Conservation (phyloP, 2,888 invertebrate species). For the Phengaris arion region DNA sequence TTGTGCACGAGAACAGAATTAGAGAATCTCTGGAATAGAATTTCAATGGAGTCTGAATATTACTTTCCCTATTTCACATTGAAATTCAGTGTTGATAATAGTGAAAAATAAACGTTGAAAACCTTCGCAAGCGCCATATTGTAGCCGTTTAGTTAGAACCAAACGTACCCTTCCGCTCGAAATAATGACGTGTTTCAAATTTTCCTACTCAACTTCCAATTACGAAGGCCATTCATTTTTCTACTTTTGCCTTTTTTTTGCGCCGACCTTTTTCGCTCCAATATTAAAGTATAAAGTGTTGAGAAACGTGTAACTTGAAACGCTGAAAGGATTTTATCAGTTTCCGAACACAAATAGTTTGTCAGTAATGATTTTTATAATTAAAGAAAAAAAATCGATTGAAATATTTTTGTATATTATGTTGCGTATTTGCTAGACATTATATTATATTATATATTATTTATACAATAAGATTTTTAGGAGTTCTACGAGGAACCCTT, state of each 20-base stretch:
- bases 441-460: not conserved
- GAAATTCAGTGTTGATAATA: slow-evolving; percentile 13
- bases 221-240: slow-evolving; percentile 16
- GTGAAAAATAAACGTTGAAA: slow-evolving; percentile 15
- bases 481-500: too few relatives aligned
- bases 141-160: slow-evolving; percentile 8
- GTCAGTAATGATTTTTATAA: not conserved
- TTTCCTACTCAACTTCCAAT: slow-evolving; percentile 18
- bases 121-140: slow-evolving; percentile 1
- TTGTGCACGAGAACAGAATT: not conserved
- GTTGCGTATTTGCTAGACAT: not conserved
- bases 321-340: not conserved
- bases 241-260: slow-evolving; percentile 7
- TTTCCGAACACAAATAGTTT: not conserved
- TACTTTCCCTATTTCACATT: slow-evolving; percentile 2
- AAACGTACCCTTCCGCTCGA: slow-evolving; percentile 22
- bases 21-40: not conserved
- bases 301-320: slow-evolving; percentile 14
- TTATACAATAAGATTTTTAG: too few relatives aligned
- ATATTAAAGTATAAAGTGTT: slow-evolving; percentile 18
- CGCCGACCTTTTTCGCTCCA: slow-evolving; percentile 9
- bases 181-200: slow-evolving; percentile 25
- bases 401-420: not conserved
- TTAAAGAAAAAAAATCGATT: not conserved
- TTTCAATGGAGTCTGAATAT: slow-evolving; percentile 13